phyloP scores from a whole-genome alignment of 1,140 invertebrate genomes.

The Cephus cinctus region DNA sequence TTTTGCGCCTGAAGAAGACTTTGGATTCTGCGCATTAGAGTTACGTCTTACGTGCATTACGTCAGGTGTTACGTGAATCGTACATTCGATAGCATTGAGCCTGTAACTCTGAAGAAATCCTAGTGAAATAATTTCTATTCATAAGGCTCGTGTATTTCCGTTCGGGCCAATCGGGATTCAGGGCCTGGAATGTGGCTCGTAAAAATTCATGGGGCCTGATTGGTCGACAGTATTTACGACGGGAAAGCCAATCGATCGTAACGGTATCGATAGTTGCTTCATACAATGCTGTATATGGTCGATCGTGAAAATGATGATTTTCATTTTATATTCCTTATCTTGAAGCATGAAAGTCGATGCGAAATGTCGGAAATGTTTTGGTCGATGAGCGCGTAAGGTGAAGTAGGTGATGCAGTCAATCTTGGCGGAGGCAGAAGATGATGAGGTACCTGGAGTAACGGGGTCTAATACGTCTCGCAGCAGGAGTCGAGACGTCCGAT shows the following conservation, averaged over 20 bases:
- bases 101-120: too few species aligned
- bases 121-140: too few species aligned
- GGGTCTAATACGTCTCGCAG: conserved; percentile 34
- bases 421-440: background rate
- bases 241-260: background rate
- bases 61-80: too few species aligned
- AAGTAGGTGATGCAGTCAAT: conserved; percentile 3
- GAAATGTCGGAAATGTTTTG: background rate
- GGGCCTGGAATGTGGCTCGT: background rate
- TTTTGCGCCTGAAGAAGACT: too few species aligned
- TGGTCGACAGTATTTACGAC: background rate
- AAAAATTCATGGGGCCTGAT: background rate
- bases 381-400: background rate
- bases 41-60: too few species aligned
- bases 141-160: too few species aligned
- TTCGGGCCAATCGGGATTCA: background rate
- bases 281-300: background rate
- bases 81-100: too few species aligned
- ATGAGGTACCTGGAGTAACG: conserved; percentile 10
- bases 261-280: too few species aligned
- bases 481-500: conserved; percentile 24
- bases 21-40: too few species aligned
- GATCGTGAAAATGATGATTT: background rate
- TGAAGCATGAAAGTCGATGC: background rate
- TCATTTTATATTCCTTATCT: background rate